Base-by-base conservation (phyloP, 1,140 invertebrate species). In the Orchestia grillus region DNA sequence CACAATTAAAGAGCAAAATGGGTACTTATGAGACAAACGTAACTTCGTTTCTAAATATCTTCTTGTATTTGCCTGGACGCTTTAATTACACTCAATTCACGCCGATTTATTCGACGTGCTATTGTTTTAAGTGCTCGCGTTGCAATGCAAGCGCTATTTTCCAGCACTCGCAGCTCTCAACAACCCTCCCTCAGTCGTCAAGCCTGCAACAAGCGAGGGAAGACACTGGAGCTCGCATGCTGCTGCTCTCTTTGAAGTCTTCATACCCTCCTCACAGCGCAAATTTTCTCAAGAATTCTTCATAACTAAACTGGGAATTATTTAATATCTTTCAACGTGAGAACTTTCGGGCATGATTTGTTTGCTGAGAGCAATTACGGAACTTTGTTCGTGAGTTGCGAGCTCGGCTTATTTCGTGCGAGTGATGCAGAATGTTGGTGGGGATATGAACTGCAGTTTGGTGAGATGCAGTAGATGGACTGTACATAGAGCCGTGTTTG, bases 281-380 rank as follows among this genome's bases (percentile, higher is more conserved):
- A 42, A 90, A 42, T 42, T 42, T 90, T 44, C n/a, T 44, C 88
- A 90, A 41, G 43, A 90, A 16, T 90, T 41, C 41, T 90, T 90
- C 43, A 90, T 90, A 90, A 42, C 43, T 90, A 90, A 44, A 44
- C 88, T 90, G 41, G 43, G 88, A 44, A 90, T 90, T 90, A 90
- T 90, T 90, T 90, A 90, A 90, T 90, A 90, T 90, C 88, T 42
- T 44, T 90, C 6, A 90, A 90, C 88, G 88, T 41, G 88, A 44
- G n/a, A 90, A 90, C 88, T 90, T 90, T 90, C n/a, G n/a, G 88
- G n/a, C 88, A 90, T 90, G 88, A 90, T 90, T 90, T 90, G 88
- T 90, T 90, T 42, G 43, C 88, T 16, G 43, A 42, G 88, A 44
- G n/a, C 88, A 44, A 90, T 90, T 90, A 44, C n/a, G 43, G 88